Conservation (phyloP, 2,797 vertebrate species). For the Choloepus didactylus region DNA sequence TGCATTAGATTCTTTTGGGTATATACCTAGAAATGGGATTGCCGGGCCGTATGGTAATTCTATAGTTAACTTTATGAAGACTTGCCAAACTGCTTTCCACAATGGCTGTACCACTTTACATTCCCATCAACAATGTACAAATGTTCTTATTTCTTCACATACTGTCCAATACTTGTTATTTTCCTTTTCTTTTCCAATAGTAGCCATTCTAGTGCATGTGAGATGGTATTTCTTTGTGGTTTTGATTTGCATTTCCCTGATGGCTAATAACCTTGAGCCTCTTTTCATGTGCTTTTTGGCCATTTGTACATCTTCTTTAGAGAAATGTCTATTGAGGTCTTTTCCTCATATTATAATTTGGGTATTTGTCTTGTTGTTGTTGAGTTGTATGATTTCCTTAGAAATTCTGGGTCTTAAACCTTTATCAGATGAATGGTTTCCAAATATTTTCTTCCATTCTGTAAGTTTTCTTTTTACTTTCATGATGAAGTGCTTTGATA, state of each 20-base stretch:
- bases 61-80: neutral
- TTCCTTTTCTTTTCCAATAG: neutral
- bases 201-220: neutral
- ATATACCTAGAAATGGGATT: neutral
- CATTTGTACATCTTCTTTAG: neutral
- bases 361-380: neutral
- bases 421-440: neutral
- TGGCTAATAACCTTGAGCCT: neutral
- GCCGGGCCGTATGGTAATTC: neutral
- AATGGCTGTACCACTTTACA: neutral
- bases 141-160: neutral
- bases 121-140: neutral
- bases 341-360: neutral
- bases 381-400: neutral
- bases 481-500: neutral
- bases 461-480: neutral
- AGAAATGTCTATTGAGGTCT: neutral
- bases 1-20: neutral
- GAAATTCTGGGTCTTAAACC: neutral
- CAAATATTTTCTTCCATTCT: neutral
- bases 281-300: neutral
- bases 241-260: neutral
- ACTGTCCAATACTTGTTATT: neutral
- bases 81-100: neutral
- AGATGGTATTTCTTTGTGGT: neutral